Conservation (phyloP, 1,140 invertebrate species). For the Hycleus phaleratus region DNA sequence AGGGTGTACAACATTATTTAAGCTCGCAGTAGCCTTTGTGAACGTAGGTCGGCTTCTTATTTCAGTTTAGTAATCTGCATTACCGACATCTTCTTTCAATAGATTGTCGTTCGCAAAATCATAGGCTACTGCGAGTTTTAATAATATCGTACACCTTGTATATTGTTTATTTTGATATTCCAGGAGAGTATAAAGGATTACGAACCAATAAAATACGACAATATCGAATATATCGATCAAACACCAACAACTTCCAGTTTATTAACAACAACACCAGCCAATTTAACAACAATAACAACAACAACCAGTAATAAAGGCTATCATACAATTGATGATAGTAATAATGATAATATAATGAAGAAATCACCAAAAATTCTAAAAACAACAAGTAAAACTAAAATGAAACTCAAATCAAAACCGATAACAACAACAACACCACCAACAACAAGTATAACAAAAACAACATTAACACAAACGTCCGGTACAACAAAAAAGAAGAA, state of each 20-base stretch:
- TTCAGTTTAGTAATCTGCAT: constrained; percentile 1
- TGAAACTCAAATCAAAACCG: constrained; percentile 23
- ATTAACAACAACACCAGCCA: constrained; percentile 4
- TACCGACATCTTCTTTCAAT: constrained; percentile 1
- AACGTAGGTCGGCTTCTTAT: neutral
- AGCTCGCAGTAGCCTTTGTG: too few relatives aligned
- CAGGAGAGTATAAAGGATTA: too few relatives aligned
- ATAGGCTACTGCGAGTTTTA: neutral
- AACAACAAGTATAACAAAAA: constrained; percentile 15
- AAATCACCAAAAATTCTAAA: constrained; percentile 4
- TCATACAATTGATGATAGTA: constrained; percentile 27
- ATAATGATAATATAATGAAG: neutral
- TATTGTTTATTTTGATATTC: too few relatives aligned
- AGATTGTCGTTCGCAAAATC: neutral
- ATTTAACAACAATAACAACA: constrained; percentile 3
- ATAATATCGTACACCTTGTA: constrained; percentile 19
- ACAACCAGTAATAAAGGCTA: constrained; percentile 23
- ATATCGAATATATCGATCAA: constrained; percentile 38
- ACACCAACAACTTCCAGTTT: constrained; percentile 14
- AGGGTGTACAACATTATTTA: too few relatives aligned
- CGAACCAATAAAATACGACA: constrained; percentile 16
- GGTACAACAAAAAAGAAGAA: constrained; percentile 3
- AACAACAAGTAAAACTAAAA: constrained; percentile 7
- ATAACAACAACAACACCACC: constrained; percentile 18
- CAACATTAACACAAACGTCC: neutral